Evolutionary conservation across 2,797 vertebrate genomes (phyloP).

Genomic region (Diplodus puntazzo): DNA sequence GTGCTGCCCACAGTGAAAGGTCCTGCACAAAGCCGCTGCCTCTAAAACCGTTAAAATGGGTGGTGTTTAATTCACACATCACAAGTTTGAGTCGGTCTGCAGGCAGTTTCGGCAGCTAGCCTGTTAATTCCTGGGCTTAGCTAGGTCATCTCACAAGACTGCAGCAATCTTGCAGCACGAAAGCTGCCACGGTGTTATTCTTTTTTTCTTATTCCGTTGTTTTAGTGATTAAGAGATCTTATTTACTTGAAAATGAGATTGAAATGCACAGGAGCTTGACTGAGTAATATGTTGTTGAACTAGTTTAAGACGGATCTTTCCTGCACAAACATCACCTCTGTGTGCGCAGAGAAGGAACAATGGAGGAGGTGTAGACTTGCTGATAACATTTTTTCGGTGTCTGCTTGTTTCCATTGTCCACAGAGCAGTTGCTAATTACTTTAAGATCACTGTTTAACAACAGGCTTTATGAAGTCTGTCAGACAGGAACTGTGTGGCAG

Average conservation of each 20-base stretch:
- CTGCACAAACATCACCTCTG: background rate
- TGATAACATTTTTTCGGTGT: background rate
- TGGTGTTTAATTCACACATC: conserved; percentile 41
- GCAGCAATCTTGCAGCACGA: background rate
- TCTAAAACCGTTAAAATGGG: conserved; percentile 27
- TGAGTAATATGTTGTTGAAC: background rate
- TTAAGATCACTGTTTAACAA: background rate
- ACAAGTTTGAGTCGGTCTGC: conserved; percentile 20
- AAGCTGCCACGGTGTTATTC: background rate
- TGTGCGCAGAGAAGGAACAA: background rate
- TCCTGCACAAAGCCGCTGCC: conserved; percentile 33
- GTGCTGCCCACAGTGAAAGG: conserved; percentile 49
- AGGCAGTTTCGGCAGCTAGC: conserved; percentile 26
- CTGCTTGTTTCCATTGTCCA: background rate
- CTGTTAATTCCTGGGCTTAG: conserved; percentile 30
- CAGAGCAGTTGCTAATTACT: background rate
- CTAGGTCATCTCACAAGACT: conserved; percentile 16
- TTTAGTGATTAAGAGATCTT: background rate
- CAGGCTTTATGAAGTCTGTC: background rate
- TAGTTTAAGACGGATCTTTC: background rate
- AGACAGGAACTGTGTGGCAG: background rate
- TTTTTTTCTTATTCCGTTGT: background rate
- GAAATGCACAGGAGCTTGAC: background rate
- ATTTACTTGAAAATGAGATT: background rate
- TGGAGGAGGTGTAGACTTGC: background rate